phyloP scores from a whole-genome alignment of 1,140 invertebrate species.

The Brachionus asplanchnoidis region DNA sequence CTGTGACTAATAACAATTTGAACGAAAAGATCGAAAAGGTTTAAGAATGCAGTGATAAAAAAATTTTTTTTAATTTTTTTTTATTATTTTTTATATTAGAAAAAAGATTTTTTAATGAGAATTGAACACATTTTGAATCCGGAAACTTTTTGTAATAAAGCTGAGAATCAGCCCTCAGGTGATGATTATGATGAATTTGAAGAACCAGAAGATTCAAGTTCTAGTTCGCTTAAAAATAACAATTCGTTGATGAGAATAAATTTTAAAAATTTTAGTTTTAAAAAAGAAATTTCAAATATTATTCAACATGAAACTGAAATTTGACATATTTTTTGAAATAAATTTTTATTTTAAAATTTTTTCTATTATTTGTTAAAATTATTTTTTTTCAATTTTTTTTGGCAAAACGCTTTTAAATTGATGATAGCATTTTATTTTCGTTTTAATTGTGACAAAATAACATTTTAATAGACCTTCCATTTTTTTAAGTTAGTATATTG shows the following conservation, averaged over 20 bases:
- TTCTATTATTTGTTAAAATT: background rate
- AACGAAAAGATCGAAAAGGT: conserved; percentile 17
- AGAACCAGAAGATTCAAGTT: conserved; percentile 4
- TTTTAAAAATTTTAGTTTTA: conserved; percentile 1
- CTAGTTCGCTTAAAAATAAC: background rate
- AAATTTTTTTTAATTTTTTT: background rate
- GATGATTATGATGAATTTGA: background rate
- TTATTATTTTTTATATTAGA: background rate
- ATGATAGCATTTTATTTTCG: too few relatives aligned
- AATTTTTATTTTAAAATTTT: background rate
- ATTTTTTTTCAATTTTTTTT: background rate
- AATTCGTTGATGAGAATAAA: background rate
- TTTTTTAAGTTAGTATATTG: too few relatives aligned
- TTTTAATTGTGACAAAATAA: too few relatives aligned
- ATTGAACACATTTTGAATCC: conserved; percentile 14
- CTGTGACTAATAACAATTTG: background rate
- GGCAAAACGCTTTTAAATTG: too few relatives aligned
- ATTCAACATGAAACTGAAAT: background rate
- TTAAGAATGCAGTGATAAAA: background rate
- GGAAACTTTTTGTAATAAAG: background rate
- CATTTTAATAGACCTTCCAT: too few relatives aligned
- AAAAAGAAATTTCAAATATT: background rate
- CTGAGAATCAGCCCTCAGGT: background rate
- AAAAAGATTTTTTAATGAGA: conserved; percentile 1
- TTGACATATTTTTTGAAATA: background rate